Percentiles rank a stretch among this genome's conserved stretches.
phyloP scores from a whole-genome alignment of 2,888 invertebrate species.

The Horisme vitalbata region DNA sequence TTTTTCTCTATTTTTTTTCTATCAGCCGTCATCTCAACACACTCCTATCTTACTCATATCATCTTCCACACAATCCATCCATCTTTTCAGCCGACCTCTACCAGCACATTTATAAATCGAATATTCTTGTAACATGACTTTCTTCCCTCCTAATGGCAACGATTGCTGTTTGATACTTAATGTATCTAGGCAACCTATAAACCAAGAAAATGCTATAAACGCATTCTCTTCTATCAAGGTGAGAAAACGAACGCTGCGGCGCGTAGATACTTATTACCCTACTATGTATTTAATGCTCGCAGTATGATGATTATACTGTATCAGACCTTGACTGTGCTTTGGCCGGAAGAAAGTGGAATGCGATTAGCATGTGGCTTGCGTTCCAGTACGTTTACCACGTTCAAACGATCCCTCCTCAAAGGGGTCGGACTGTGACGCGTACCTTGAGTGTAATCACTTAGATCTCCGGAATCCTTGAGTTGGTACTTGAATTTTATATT shows the following conservation, averaged over 20 bases:
- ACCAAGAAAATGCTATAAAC: slow-evolving; percentile 9
- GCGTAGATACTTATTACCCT: slow-evolving; percentile 27
- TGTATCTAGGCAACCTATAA: slow-evolving; percentile 4
- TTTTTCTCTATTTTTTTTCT: too few relatives aligned
- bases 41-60: too few relatives aligned
- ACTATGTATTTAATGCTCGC: slow-evolving; percentile 17
- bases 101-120: too few relatives aligned
- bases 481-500: slow-evolving; percentile 16
- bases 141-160: too few relatives aligned
- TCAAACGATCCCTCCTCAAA: slow-evolving; percentile 7
- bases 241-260: slow-evolving; percentile 22
- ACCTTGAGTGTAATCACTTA: slow-evolving; percentile 22
- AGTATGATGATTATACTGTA: slow-evolving; percentile 21
- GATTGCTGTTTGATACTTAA: background rate
- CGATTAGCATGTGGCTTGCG: slow-evolving; percentile 48
- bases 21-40: too few relatives aligned
- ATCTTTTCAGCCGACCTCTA: too few relatives aligned
- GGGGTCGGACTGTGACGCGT: slow-evolving; percentile 20
- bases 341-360: slow-evolving; percentile 54
- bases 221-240: slow-evolving; percentile 14
- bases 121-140: too few relatives aligned
- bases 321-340: slow-evolving; percentile 45
- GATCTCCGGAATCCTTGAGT: slow-evolving; percentile 22
- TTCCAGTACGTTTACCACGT: slow-evolving; percentile 31
- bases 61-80: too few relatives aligned